Evolutionary conservation across 2,888 invertebrate genomes (phyloP).

Genomic region (Zygogramma bicolorata): DNA sequence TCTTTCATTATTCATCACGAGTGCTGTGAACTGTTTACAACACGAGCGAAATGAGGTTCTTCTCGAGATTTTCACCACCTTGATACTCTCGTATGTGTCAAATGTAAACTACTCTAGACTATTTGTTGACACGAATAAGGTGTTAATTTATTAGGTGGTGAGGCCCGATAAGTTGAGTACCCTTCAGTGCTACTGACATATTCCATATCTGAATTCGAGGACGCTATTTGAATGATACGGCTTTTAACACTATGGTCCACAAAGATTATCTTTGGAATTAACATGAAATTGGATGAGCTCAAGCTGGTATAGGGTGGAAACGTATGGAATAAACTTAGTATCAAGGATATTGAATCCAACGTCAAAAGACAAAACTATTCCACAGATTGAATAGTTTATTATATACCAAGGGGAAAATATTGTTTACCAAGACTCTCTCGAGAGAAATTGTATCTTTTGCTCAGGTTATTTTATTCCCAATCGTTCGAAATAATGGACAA

Average conservation of each 20-base stretch:
- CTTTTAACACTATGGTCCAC: neutral
- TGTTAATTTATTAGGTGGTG: conserved; percentile 9
- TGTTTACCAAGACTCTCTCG: too few species aligned
- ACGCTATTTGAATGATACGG: neutral
- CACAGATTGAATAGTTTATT: too few species aligned
- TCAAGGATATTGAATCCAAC: too few species aligned
- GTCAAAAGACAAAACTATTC: too few species aligned
- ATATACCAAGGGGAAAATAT: too few species aligned
- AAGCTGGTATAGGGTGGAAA: too few species aligned
- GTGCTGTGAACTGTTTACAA: conserved; percentile 10
- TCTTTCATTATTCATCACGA: neutral
- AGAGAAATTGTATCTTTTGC: too few species aligned
- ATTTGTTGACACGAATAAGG: conserved; percentile 18
- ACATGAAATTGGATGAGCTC: too few species aligned
- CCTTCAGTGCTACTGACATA: conserved; percentile 12
- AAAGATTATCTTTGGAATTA: too few species aligned
- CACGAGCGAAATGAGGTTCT: neutral
- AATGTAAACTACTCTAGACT: conserved; percentile 6
- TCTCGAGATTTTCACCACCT: conserved; percentile 2
- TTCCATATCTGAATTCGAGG: neutral
- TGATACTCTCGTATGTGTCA: conserved; percentile 1
- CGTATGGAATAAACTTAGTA: too few species aligned
- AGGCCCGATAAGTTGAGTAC: neutral
- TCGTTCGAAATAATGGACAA: too few species aligned
- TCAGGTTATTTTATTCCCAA: too few species aligned